Evolutionary conservation across 37 sponge, comb jelly and placozoan genomes (phyloP).

Genomic region (Tethya wilhelma): DNA sequence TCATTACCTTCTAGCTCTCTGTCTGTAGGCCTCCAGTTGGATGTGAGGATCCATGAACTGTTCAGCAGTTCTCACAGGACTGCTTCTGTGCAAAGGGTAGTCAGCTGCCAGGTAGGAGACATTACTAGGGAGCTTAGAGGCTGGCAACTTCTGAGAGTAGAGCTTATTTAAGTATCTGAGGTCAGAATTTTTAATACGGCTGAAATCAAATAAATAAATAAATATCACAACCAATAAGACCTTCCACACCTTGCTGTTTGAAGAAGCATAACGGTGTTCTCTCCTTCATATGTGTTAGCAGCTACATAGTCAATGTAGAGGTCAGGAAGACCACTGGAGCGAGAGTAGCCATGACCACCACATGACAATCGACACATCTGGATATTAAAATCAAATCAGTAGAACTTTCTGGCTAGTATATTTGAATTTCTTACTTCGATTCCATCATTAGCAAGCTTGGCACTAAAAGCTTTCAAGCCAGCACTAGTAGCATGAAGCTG

Average conservation of each 20-base stretch:
- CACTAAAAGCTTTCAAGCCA: conserved; percentile 87
- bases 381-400: too few species aligned
- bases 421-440: too few species aligned
- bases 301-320: conserved; percentile 62
- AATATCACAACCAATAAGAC: too few species aligned
- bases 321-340: conserved; percentile 83
- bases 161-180: conserved; percentile 75
- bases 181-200: too few species aligned
- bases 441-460: conserved; percentile 56
- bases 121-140: conserved; percentile 56
- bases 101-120: conserved; percentile 67
- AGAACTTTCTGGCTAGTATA: too few species aligned
- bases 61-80: conserved; percentile 30
- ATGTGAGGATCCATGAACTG: conserved; percentile 72
- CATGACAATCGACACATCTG: conserved; percentile 85
- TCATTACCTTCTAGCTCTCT: conserved; percentile 74
- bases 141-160: conserved; percentile 29
- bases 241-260: conserved; percentile 92
- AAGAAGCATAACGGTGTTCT: conserved; percentile 88
- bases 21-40: conserved; percentile 74
- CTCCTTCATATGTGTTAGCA: conserved; percentile 89
- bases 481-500: conserved; percentile 94
- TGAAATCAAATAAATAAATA: too few species aligned
- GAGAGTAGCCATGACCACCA: conserved; percentile 96
- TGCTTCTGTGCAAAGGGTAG: conserved; percentile 34